Conservation (phyloP, 2,888 invertebrate genomes). For the Parasteatoda lunata region DNA sequence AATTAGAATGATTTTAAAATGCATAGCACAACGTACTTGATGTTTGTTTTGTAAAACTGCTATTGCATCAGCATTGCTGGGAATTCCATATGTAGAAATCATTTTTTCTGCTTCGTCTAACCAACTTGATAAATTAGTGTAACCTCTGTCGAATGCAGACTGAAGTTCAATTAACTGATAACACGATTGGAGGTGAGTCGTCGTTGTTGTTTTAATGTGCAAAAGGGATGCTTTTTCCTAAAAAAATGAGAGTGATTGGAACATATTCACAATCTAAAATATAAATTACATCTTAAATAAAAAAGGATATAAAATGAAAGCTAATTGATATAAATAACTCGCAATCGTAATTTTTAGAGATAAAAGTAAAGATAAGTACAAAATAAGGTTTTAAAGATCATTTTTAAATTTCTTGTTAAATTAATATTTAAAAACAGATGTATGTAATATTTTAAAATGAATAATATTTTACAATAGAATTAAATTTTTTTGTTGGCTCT, state of each 20-base stretch:
- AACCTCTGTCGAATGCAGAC: slow-evolving; percentile 90
- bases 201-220: slow-evolving; percentile 86
- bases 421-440: background rate
- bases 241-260: slow-evolving; percentile 11
- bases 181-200: slow-evolving; percentile 86
- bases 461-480: no score
- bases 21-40: slow-evolving; percentile 76
- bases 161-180: slow-evolving; percentile 85
- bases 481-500: no score
- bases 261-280: background rate
- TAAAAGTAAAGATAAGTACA: no score
- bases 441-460: no score
- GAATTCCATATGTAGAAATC: slow-evolving; percentile 79
- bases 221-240: slow-evolving; percentile 83
- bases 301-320: background rate
- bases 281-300: background rate
- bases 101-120: slow-evolving; percentile 87
- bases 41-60: slow-evolving; percentile 86
- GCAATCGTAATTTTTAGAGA: background rate
- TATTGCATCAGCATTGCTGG: slow-evolving; percentile 82
- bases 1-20: no score
- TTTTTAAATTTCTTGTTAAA: background rate
- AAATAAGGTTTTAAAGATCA: no score
- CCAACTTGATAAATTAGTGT: slow-evolving; percentile 90
- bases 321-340: background rate